Base-by-base conservation (phyloP, 2,888 invertebrate genomes). In the Panzeria rudis region DNA sequence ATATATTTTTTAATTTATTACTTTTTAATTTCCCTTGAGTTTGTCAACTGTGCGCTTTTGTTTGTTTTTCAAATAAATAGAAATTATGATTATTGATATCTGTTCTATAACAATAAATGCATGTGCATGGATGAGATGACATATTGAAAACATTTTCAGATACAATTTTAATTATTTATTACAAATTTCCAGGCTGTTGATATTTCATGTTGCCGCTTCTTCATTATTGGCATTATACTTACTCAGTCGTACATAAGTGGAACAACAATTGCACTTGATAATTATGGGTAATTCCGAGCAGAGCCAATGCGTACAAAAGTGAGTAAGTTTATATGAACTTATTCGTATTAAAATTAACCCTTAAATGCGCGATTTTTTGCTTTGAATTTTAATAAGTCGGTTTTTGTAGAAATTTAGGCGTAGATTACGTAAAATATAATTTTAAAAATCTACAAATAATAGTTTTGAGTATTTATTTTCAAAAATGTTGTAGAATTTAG, bases 71-170 rank as follows among this genome's bases (percentile, higher is more conserved):
- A 52, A 59, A 54, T 44, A 79, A 79, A 72, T 54, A 69, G 23
- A 61, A 59, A 72, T 72, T 73, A 72, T 66, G 64, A 72, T 72
- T 80, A 80, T 73, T 80, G 64, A 80, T 73, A 80, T 66, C 66
- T 25, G 29, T 61, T 77, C 47, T 47, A 68, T 77, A 29, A 41
- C 54, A 6, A 47, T 29, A 59, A 41, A 17, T 68, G 25, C 64
- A 29, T 32, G 35, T 35, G 50, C 32, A 29, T 59, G 29, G 20
- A 47, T 32, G 13, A 3, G 3, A 41, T 56, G n/a, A 38, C 32
- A 75, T 54, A 56, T 64, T 72, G 64, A 35, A 56, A 56, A 80
- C 69, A 69, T 61, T 69, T 75, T 69, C 11, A 61, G 25, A 62
- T 62, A 62, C 25, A 64, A 20, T 64, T 79, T 64, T 56, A 75